Evolutionary conservation across 2,113 vertebrate genomes (phyloP), one percentile per base, ranked within the genome.

Genomic region (Phoenicopterus ruber): DNA sequence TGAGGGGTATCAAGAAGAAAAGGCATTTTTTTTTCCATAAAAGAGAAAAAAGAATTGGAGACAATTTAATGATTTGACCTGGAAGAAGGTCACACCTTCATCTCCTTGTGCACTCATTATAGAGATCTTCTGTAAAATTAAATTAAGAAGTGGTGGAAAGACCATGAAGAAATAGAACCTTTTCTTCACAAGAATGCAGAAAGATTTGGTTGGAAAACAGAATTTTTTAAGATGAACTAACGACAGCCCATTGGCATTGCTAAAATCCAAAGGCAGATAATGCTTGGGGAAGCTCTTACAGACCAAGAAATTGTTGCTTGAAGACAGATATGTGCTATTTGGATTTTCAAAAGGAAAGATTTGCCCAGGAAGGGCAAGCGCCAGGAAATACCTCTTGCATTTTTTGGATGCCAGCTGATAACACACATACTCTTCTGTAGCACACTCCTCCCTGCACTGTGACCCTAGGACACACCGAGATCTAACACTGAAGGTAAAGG

Each of bases 221-320:
- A 40, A 20, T 8, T 50, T 78, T 58, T 62, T 46, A 72, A 69
- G 34, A 25, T 52, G 49, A 88, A 50, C 11, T 73, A 85, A 40
- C 0, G 1, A 61, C 19, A 66, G 28, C 19, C 42, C 44, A 50
- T 5, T 11, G 31, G 14, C 2, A 0, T 61, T 31, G 13, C 18
- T 62, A 46, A 88, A 82, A 87, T 18, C 62, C 66, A 69, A 46
- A 80, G 36, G 49, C 7, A 11, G 14, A 5, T 40, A 82, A 58
- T 4, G 18, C 31, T 40, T 47, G 32, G 58, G 38, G 71, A 96
- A 95, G 46, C 58, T 80, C 46, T 40, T 31, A 50, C 5, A 2
- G 3, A 90, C 26, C 32, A 46, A 40, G 19, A 59, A 44, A 61
- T 20, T 20, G 19, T 34, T 69, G 46, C 70, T 82, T 5, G 22